Evolutionary conservation across 2,888 invertebrate species (phyloP), one percentile per base, ranked within the genome.

Genomic region (Empis livida): DNA sequence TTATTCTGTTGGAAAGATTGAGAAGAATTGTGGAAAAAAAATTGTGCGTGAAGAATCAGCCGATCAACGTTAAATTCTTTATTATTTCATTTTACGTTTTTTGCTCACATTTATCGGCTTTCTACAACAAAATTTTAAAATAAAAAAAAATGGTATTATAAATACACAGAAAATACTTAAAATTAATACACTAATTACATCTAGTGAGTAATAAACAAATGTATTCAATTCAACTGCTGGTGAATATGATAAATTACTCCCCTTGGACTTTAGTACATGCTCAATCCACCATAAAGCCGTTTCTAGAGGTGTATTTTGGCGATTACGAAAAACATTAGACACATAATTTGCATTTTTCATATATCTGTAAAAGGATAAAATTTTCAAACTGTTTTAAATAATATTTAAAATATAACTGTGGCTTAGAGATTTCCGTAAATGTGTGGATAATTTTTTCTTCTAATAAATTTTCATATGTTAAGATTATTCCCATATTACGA

Each of bases 241-340:
- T 9, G 52, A 47, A 41, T 49, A 49, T 2, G 48, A 23, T 10
- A 55, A 45, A 42, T 49, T 47, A 31, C 42, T 47, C 10, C 54
- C 55, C 20, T 64, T 61, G 4, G 63, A 61, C 30, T 60, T 58
- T 30, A 77, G 66, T 51, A 76, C 72, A 56, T 76, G 75, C 54
- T 78, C 78, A 13, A 73, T 72, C 72, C 77, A 77, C 63, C 77
- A 78, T 57, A 76, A 65, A 48, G 77, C 76, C 23, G 68, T 72
- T 49, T 76, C 72, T 43, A 76, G 52, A 1, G 78, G 73, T 5
- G 73, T 67, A 55, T 71, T 68, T 32, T 73, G 68, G 0, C 77
- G 72, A 52, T 74, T 72, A 49, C 74, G 73, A 68, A 76, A 78
- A 17, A 73, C 57, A 48, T 68, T 63, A 1, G 78, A 74, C 1